Percentiles rank a stretch among this genome's conserved stretches.
Conservation (phyloP, 2,113 vertebrate genomes). For the Furnarius figulus region DNA sequence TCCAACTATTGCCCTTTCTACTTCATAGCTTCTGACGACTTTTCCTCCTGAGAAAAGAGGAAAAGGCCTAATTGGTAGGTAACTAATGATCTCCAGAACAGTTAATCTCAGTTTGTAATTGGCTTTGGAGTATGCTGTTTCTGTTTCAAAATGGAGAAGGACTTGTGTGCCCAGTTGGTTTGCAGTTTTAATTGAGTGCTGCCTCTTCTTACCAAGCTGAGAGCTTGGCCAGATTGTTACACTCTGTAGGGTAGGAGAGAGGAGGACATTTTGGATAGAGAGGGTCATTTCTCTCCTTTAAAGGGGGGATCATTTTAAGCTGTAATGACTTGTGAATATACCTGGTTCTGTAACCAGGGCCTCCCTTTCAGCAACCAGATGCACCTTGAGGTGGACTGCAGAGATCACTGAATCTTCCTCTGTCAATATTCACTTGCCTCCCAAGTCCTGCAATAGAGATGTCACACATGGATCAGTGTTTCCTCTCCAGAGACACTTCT, state of each 20-base stretch:
- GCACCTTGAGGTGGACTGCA: neutral
- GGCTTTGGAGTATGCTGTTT: neutral
- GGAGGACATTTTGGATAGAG: neutral
- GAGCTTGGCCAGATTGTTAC: neutral
- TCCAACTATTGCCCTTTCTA: neutral
- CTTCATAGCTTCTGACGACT: neutral
- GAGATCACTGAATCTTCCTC: neutral
- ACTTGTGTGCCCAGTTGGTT: neutral
- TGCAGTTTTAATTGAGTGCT: neutral
- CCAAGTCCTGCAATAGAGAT: neutral
- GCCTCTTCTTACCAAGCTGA: neutral
- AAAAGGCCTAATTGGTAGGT: neutral
- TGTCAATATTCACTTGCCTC: neutral
- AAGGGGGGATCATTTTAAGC: neutral
- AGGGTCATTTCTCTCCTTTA: neutral
- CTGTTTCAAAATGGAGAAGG: neutral
- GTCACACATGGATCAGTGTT: accelerated
- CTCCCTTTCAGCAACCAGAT: neutral
- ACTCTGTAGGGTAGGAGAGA: neutral
- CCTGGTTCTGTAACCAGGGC: neutral
- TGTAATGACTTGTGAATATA: neutral
- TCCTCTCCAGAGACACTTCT: neutral
- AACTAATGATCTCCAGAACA: neutral
- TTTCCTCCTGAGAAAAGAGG: neutral
- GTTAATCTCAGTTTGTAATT: neutral